A percentile compares a stretch with the other conserved stretches of the same genome.
Evolutionary conservation across 2,797 vertebrate genomes (phyloP).

Genomic region (Oceanodroma leucorhoa): DNA sequence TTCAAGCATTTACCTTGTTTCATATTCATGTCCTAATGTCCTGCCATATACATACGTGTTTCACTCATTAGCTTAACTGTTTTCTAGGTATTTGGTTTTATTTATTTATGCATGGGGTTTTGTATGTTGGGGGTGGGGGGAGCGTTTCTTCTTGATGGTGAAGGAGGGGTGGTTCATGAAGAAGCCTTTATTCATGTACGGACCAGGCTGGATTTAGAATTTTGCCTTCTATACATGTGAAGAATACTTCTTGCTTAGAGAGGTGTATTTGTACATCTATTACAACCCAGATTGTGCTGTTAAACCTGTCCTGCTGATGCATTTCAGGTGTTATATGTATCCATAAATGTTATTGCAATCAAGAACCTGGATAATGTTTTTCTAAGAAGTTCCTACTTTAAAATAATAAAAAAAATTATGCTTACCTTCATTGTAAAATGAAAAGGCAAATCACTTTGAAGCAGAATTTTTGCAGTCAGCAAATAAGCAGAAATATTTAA

Average conservation of each 20-base stretch:
- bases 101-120: neutral
- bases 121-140: neutral
- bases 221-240: neutral
- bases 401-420: neutral
- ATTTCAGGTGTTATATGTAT: neutral
- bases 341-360: neutral
- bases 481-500: neutral
- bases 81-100: neutral
- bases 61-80: neutral
- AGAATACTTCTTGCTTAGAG: neutral
- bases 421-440: neutral
- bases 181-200: neutral
- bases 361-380: neutral
- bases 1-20: neutral
- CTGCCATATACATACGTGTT: neutral
- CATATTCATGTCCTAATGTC: neutral
- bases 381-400: neutral
- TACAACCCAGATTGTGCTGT: neutral
- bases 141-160: neutral
- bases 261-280: neutral
- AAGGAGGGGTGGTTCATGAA: neutral
- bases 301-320: neutral
- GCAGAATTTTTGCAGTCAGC: neutral
- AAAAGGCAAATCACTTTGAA: neutral
- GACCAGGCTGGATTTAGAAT: neutral